These are phyloP conservation scores for Zoanthus sansibaricus DNA, from an alignment of 92 coral and sea anemone genomes.

Conservation along the genomic window DNA sequence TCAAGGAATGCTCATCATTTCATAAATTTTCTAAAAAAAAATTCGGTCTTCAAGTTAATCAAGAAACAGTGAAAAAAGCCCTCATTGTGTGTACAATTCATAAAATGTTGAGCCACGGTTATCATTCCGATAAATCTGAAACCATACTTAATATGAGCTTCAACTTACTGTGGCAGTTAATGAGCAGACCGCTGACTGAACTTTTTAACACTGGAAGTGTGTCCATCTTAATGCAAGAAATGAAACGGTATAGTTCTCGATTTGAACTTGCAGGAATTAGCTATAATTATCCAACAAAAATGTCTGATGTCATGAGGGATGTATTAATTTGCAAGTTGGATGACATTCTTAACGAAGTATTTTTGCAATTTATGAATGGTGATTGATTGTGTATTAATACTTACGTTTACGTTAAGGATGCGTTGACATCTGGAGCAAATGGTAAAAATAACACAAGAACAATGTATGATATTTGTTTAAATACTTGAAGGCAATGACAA, in stretches of 20 bases:
- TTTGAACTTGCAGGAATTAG: slow-evolving; percentile 86
- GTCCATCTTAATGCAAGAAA: slow-evolving; percentile 65
- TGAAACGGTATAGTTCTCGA: slow-evolving; percentile 73
- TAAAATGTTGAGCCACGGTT: slow-evolving; percentile 12
- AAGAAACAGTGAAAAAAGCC: slow-evolving; percentile 23
- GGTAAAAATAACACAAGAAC: too few relatives aligned
- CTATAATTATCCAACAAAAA: slow-evolving; percentile 79
- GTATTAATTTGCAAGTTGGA: slow-evolving; percentile 85
- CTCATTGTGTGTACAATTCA: slow-evolving; percentile 24
- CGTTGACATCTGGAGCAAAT: too few relatives aligned
- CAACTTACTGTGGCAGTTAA: slow-evolving; percentile 69
- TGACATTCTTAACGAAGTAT: slow-evolving; percentile 76
- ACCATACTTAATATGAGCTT: slow-evolving; percentile 11
- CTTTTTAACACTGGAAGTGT: slow-evolving; percentile 66
- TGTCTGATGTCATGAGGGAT: slow-evolving; percentile 88
- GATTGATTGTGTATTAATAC: background rate
- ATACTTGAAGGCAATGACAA: too few relatives aligned
- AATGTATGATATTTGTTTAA: too few relatives aligned
- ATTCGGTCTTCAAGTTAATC: background rate
- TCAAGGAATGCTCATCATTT: slow-evolving; percentile 58
- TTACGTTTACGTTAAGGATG: too few relatives aligned
- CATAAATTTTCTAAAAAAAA: slow-evolving; percentile 29
- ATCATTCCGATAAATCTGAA: background rate
- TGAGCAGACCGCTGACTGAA: slow-evolving; percentile 74
- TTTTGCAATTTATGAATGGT: slow-evolving; percentile 26